Evolutionary conservation across 23 tunicate species (phyloP).

Genomic region (Botrylloides violaceus): DNA sequence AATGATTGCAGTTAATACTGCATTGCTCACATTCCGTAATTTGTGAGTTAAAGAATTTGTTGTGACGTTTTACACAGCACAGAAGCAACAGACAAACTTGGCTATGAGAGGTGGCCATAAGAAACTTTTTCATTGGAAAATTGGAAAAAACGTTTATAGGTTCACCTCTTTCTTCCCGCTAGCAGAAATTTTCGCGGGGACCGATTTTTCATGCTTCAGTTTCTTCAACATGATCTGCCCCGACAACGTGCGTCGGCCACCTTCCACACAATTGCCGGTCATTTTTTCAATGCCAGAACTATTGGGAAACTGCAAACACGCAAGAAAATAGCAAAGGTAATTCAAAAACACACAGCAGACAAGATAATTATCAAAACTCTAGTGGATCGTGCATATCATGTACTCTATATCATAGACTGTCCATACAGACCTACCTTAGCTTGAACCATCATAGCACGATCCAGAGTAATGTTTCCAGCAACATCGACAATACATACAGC

Average conservation of each 20-base stretch:
- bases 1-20: too few species aligned
- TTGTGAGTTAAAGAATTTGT: too few species aligned
- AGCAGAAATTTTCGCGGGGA: conserved; percentile 46
- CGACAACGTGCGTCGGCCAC: conserved; percentile 44
- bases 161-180: conserved; percentile 38
- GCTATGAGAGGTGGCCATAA: not conserved
- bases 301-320: conserved; percentile 35
- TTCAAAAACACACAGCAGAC: too few species aligned
- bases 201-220: conserved; percentile 29
- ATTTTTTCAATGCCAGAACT: conserved; percentile 29
- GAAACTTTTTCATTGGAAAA: not conserved
- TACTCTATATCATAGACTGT: not conserved
- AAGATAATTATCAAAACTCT: too few species aligned
- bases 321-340: too few species aligned
- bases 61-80: too few species aligned
- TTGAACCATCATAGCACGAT: conserved; percentile 37
- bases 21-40: too few species aligned
- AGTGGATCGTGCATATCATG: too few species aligned
- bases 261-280: conserved; percentile 55
- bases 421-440: conserved; percentile 71
- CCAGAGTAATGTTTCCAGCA: conserved; percentile 52
- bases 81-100: too few species aligned
- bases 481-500: conserved; percentile 54
- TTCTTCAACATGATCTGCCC: conserved; percentile 51
- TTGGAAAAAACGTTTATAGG: not conserved